Percentiles rank a stretch among this genome's conserved stretches.
Conservation (phyloP, 2,888 invertebrate species). For the Polylopha cassiicola region DNA sequence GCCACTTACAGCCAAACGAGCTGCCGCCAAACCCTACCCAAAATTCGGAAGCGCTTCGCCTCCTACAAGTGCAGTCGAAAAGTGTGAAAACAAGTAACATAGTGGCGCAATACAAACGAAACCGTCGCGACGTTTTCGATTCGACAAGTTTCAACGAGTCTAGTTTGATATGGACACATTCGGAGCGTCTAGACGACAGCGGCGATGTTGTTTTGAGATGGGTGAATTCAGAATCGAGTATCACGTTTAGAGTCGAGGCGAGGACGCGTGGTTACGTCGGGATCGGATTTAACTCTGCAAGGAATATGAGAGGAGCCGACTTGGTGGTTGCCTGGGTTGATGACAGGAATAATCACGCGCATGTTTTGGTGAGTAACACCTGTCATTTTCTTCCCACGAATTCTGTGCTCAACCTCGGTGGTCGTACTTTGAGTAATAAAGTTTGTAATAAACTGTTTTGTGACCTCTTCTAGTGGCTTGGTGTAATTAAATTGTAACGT, state of each 20-base stretch:
- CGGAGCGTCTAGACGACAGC: constrained; percentile 71
- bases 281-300: constrained; percentile 89
- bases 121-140: constrained; percentile 62
- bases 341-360: constrained; percentile 80
- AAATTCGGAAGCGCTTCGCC: constrained; percentile 45
- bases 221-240: constrained; percentile 86
- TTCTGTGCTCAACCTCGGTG: constrained; percentile 9
- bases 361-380: constrained; percentile 84
- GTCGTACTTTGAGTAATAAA: constrained; percentile 8
- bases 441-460: constrained; percentile 3
- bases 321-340: constrained; percentile 94
- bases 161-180: constrained; percentile 78
- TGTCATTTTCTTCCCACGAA: constrained; percentile 30
- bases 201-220: constrained; percentile 80
- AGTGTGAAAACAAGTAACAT: constrained; percentile 60
- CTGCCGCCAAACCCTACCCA: constrained; percentile 52
- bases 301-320: constrained; percentile 89
- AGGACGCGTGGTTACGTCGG: constrained; percentile 91
- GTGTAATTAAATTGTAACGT: constrained; percentile 7
- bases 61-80: constrained; percentile 52
- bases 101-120: constrained; percentile 57
- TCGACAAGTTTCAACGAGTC: constrained; percentile 60
- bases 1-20: constrained; percentile 48
- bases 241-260: constrained; percentile 90
- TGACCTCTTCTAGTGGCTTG: constrained; percentile 3